Percentiles rank a stretch among this genome's conserved stretches.
phyloP scores from a whole-genome alignment of 2,888 invertebrate species.

The Pollenia angustigena region DNA sequence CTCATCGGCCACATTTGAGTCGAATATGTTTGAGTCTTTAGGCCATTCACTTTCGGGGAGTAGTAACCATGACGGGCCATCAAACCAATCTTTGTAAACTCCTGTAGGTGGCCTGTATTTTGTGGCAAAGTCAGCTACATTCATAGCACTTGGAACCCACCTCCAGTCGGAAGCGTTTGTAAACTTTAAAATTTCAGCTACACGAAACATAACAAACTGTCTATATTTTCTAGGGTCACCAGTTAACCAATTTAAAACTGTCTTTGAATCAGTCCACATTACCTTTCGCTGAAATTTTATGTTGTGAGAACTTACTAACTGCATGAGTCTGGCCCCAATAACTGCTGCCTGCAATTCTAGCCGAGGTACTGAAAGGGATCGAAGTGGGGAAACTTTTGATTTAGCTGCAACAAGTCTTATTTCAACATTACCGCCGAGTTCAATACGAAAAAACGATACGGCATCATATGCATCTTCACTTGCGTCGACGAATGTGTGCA shows the following conservation, averaged over 20 bases:
- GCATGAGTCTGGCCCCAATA: too few species aligned
- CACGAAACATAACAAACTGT: conserved; percentile 35
- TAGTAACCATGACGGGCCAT: conserved; percentile 54
- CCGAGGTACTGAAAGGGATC: too few species aligned
- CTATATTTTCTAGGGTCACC: conserved; percentile 38
- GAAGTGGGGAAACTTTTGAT: too few species aligned
- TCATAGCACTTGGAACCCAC: conserved; percentile 36
- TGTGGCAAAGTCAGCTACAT: conserved; percentile 47
- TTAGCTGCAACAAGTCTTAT: too few species aligned
- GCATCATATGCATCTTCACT: conserved; percentile 39
- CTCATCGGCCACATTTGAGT: too few species aligned
- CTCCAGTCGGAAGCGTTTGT: background rate
- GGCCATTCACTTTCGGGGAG: conserved; percentile 38
- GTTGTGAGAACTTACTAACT: too few species aligned
- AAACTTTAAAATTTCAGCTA: conserved; percentile 38
- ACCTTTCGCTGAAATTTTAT: too few species aligned
- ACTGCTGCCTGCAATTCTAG: too few species aligned
- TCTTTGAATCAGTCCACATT: too few species aligned
- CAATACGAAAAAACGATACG: conserved; percentile 45
- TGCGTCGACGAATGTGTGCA: conserved; percentile 48
- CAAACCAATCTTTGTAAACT: conserved; percentile 53
- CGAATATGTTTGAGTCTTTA: background rate
- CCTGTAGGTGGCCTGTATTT: conserved; percentile 19
- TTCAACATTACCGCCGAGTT: too few species aligned
- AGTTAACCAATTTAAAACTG: conserved; percentile 5